phyloP scores from a whole-genome alignment of 2,113 vertebrate genomes.

The Caranx ignobilis region DNA sequence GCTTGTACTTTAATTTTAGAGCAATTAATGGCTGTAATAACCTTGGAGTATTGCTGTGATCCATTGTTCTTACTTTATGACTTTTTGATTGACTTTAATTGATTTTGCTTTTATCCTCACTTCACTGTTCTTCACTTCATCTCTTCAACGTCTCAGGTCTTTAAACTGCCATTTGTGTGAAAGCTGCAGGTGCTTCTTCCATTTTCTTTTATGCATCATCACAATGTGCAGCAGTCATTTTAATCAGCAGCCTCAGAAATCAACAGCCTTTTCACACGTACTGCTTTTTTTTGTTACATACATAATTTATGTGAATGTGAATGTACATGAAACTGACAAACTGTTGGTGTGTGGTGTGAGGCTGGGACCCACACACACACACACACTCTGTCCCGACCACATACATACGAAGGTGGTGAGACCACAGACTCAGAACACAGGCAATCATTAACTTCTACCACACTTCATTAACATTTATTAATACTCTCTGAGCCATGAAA shows the following conservation, averaged over 20 bases:
- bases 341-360: background rate
- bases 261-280: background rate
- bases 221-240: background rate
- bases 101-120: background rate
- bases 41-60: no score
- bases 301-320: background rate
- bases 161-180: background rate
- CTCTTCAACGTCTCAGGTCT: background rate
- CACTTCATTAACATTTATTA: constrained; percentile 74
- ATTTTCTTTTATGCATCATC: background rate
- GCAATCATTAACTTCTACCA: constrained; percentile 49
- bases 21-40: no score
- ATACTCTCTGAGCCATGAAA: constrained; percentile 67
- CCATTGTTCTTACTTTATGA: background rate
- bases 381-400: background rate
- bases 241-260: background rate
- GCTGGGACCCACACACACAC: background rate
- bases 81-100: background rate
- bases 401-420: constrained; percentile 5
- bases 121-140: background rate
- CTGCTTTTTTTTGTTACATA: background rate
- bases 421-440: constrained; percentile 13
- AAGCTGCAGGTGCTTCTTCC: background rate
- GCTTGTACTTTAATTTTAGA: no score
- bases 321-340: background rate